Conservation (phyloP, 2,113 vertebrate species). For the Xiphophorus hellerii region DNA sequence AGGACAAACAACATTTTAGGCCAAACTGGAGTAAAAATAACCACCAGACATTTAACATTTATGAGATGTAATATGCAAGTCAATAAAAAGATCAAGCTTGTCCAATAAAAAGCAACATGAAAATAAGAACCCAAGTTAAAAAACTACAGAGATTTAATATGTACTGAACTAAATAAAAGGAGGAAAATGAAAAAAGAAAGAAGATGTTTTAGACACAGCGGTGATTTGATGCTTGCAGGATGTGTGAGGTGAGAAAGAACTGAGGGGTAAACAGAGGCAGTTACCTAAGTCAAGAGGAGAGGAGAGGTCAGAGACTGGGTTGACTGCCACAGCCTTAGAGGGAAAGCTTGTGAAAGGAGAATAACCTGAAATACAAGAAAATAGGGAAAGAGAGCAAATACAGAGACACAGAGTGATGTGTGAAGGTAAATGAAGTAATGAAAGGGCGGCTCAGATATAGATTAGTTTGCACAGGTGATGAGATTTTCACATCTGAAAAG, state of each 20-base stretch:
- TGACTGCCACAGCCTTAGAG: slow-evolving; percentile 88
- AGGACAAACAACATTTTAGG: not conserved
- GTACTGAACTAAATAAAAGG: not conserved
- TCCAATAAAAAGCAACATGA: not conserved
- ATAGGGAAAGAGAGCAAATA: slow-evolving; percentile 44
- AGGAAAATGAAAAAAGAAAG: not conserved
- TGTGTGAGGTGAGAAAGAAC: slow-evolving; percentile 43
- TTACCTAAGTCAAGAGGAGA: slow-evolving; percentile 91
- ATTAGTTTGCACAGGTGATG: slow-evolving; percentile 36
- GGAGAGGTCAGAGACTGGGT: slow-evolving; percentile 88
- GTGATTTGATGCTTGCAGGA: slow-evolving; percentile 31
- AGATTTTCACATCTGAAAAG: slow-evolving; percentile 8
- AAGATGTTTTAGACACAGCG: slow-evolving; percentile 5
- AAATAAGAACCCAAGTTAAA: not conserved
- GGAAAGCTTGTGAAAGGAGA: slow-evolving; percentile 90
- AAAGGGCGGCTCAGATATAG: slow-evolving; percentile 21
- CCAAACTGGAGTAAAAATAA: not conserved
- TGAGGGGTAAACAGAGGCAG: slow-evolving; percentile 54
- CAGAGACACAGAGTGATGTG: slow-evolving; percentile 35
- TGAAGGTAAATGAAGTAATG: slow-evolving; percentile 34
- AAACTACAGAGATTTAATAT: not conserved
- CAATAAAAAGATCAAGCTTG: not conserved
- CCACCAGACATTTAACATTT: not conserved
- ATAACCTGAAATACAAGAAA: slow-evolving; percentile 89
- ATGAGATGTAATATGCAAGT: not conserved